phyloP scores from a whole-genome alignment of 2,113 vertebrate species.

The Hemibates koningsi region DNA sequence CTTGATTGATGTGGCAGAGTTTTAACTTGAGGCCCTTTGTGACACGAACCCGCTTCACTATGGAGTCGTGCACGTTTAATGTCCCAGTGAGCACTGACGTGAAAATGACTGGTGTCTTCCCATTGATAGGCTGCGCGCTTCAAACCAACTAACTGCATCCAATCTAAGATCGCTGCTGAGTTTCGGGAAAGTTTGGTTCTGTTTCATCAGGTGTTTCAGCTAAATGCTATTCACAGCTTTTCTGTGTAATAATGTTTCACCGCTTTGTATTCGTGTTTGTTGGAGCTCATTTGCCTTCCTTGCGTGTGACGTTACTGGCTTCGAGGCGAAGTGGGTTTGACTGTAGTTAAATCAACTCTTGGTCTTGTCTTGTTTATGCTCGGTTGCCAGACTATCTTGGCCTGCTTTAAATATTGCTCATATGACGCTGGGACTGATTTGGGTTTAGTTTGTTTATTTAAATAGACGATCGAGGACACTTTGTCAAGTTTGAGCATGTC shows the following conservation, averaged over 20 bases:
- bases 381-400: neutral
- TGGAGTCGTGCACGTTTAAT: fast-evolving
- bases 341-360: conserved; percentile 20
- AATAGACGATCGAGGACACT: neutral
- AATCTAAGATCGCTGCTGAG: neutral
- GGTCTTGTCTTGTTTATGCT: neutral
- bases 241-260: neutral
- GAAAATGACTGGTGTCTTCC: neutral
- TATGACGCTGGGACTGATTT: conserved; percentile 1
- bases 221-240: neutral
- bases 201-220: neutral
- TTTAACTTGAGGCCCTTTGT: neutral
- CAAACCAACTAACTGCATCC: neutral
- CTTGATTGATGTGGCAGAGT: neutral
- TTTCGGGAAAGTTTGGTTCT: neutral
- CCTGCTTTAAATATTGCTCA: conserved; percentile 31
- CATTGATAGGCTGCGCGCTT: neutral
- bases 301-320: neutral
- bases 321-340: neutral
- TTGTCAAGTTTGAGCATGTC: neutral
- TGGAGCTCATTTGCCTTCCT: neutral
- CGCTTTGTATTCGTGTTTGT: conserved; percentile 10
- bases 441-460: conserved; percentile 46
- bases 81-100: neutral
- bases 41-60: neutral